These are phyloP conservation scores for Felis catus DNA, from an alignment of 2,113 vertebrate genomes.

Conservation along the genomic window DNA sequence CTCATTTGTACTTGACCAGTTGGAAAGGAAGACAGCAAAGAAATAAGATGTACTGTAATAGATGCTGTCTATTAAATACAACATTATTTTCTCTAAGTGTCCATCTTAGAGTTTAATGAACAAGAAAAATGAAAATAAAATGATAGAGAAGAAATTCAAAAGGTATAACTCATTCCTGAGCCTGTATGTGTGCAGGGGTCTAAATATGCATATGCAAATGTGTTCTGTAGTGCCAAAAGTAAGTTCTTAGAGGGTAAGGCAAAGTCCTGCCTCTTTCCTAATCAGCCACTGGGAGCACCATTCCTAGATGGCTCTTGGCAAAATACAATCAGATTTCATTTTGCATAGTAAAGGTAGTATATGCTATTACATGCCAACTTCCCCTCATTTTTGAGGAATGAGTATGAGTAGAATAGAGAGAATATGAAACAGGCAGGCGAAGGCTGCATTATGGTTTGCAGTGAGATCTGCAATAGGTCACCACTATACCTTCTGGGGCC, in stretches of 20 bases:
- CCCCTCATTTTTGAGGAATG: not conserved
- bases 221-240: not conserved
- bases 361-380: not conserved
- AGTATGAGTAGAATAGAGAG: not conserved
- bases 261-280: not conserved
- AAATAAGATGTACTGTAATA: not conserved
- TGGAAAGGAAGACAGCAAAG: not conserved
- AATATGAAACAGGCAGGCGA: not conserved
- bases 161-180: not conserved
- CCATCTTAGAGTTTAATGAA: not conserved
- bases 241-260: not conserved
- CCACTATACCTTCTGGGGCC: fast-evolving
- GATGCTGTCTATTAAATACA: not conserved
- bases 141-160: not conserved
- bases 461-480: not conserved
- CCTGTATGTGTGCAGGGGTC: fast-evolving
- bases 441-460: fast-evolving
- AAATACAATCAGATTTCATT: not conserved
- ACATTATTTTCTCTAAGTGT: not conserved
- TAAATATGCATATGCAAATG: fast-evolving
- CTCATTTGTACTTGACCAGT: not conserved
- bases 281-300: fast-evolving
- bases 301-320: not conserved
- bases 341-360: not conserved
- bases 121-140: not conserved